Percentiles rank a stretch among this genome's conserved stretches.
These are phyloP conservation scores for Drosophila buzzatii DNA, from an alignment of 2,888 invertebrate genomes.

Conservation along the genomic window DNA sequence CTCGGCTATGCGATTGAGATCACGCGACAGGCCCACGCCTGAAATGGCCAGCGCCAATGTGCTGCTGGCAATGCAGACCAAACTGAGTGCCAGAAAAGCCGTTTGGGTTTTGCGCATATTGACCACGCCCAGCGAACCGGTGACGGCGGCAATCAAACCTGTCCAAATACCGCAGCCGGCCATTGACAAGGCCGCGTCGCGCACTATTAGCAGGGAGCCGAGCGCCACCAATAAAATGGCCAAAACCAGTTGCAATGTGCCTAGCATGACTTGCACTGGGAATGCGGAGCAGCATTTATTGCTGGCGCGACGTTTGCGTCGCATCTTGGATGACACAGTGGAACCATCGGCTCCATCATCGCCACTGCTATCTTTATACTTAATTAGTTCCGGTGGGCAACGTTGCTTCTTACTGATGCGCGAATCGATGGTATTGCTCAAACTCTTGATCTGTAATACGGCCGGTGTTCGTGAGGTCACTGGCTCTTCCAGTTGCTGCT, in stretches of 20 bases:
- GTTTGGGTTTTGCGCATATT: constrained; percentile 84
- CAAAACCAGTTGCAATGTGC: constrained; percentile 83
- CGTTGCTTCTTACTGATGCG: constrained; percentile 83
- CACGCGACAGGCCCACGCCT: constrained; percentile 84
- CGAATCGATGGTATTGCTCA: constrained; percentile 78
- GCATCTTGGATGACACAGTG: constrained; percentile 59
- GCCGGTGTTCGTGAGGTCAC: constrained; percentile 61
- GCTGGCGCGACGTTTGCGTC: constrained; percentile 57
- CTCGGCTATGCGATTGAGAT: constrained; percentile 82
- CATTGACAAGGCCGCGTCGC: constrained; percentile 83
- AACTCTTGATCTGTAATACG: constrained; percentile 35
- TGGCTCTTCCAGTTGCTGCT: constrained; percentile 79
- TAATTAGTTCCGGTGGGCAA: constrained; percentile 83
- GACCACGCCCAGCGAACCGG: constrained; percentile 85
- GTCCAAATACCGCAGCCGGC: constrained; percentile 85
- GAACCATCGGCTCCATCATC: constrained; percentile 50
- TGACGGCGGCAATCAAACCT: constrained; percentile 83
- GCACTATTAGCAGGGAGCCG: constrained; percentile 83
- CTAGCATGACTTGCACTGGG: constrained; percentile 82
- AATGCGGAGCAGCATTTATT: constrained; percentile 80
- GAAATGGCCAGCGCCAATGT: constrained; percentile 84
- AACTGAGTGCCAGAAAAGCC: constrained; percentile 84
- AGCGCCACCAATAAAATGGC: constrained; percentile 83
- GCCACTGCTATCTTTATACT: constrained; percentile 73
- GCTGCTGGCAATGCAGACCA: constrained; percentile 85